Evolutionary conservation across 2,113 vertebrate genomes (phyloP).

Genomic region (Cisticola juncidis): DNA sequence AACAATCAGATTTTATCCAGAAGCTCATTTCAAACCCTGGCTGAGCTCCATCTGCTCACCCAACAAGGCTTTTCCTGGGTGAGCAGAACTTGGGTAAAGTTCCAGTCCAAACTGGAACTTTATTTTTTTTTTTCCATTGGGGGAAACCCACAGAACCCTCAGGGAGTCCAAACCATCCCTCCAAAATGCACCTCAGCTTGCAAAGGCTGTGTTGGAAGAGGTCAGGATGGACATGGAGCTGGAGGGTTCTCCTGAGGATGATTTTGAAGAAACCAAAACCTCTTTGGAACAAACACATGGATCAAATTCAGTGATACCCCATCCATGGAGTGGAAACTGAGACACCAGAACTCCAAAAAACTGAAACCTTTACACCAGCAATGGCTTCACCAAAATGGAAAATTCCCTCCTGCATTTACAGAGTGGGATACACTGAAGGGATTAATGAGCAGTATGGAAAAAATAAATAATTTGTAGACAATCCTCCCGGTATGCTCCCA

Average conservation of each 20-base stretch:
- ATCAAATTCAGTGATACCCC: fast-evolving
- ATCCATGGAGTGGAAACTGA: neutral
- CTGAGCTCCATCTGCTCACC: neutral
- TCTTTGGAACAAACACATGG: fast-evolving
- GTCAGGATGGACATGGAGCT: fast-evolving
- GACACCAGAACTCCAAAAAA: neutral
- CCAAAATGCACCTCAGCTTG: neutral
- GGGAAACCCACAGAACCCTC: neutral
- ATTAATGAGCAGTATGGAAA: fast-evolving
- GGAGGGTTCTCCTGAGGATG: neutral
- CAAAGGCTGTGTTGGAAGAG: neutral
- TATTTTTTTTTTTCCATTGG: too few species aligned
- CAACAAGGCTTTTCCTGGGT: neutral
- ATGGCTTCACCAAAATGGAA: neutral
- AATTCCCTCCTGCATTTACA: neutral
- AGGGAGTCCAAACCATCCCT: neutral
- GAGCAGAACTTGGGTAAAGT: neutral
- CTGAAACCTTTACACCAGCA: neutral
- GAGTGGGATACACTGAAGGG: neutral
- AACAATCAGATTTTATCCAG: neutral
- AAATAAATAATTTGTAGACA: too few species aligned
- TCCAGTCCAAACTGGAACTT: too few species aligned
- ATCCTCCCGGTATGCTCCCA: neutral
- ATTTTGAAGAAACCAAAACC: neutral
- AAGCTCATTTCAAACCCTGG: neutral